Conservation (phyloP, 2,888 invertebrate species). For the Holacanthella duospinosa region DNA sequence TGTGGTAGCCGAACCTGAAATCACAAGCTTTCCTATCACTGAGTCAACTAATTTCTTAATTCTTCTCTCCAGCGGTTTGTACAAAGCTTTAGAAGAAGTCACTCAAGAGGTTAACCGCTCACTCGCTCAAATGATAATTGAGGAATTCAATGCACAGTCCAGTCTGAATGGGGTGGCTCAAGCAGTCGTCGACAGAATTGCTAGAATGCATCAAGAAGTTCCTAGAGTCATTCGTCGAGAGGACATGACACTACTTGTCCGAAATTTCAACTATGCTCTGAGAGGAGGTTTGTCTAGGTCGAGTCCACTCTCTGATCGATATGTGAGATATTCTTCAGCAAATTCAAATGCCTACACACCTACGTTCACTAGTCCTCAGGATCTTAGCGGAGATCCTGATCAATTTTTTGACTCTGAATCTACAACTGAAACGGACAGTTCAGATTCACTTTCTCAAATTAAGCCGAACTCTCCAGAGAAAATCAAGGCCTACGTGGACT, state of each 20-base stretch:
- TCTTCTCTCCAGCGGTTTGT: conserved; percentile 74
- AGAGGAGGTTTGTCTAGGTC: conserved; percentile 50
- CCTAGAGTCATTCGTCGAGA: conserved; percentile 53
- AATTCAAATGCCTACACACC: conserved; percentile 20
- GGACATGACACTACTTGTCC: conserved; percentile 71
- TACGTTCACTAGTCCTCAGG: conserved; percentile 16
- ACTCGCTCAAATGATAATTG: conserved; percentile 65
- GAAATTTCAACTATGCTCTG: conserved; percentile 73
- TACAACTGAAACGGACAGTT: conserved; percentile 34
- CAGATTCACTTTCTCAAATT: conserved; percentile 29
- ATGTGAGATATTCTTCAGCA: conserved; percentile 10
- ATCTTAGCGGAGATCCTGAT: conserved; percentile 9
- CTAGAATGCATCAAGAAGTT: conserved; percentile 42
- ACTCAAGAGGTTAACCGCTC: conserved; percentile 63
- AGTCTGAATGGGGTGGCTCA: conserved; percentile 73
- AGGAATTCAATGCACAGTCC: conserved; percentile 67
- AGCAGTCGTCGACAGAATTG: conserved; percentile 43
- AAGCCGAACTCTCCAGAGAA: conserved; percentile 55
- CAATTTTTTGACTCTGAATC: conserved; percentile 4
- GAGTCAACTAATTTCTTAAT: conserved; percentile 69
- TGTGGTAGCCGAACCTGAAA: conserved; percentile 70
- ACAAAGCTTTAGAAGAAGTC: conserved; percentile 70
- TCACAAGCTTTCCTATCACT: conserved; percentile 68
- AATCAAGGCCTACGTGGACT: conserved; percentile 73
- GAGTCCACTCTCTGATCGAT: conserved; percentile 38